phyloP scores from a whole-genome alignment of 2,888 invertebrate genomes.

The Diloba caeruleocephala region DNA sequence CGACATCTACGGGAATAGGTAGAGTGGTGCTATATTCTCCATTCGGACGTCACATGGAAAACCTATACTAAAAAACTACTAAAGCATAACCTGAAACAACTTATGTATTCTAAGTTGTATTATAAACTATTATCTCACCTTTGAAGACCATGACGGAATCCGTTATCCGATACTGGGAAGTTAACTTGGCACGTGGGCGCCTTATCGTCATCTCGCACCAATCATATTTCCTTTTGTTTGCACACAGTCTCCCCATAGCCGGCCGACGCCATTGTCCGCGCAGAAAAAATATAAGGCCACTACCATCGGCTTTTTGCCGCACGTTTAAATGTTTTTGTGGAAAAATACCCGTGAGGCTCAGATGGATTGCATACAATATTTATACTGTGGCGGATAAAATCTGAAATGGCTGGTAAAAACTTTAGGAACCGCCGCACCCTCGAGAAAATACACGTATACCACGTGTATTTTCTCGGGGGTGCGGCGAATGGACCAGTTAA shows the following conservation, averaged over 20 bases:
- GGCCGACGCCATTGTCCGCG: conserved; percentile 66
- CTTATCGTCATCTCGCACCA: conserved; percentile 67
- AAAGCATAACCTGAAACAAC: conserved; percentile 12
- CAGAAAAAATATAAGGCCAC: conserved; percentile 49
- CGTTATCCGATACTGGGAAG: conserved; percentile 35
- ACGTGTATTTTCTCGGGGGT: no score
- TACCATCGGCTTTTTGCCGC: conserved; percentile 20
- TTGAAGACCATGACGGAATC: conserved; percentile 14
- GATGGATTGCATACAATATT: background rate
- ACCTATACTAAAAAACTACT: background rate
- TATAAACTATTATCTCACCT: conserved; percentile 28
- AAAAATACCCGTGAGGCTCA: background rate
- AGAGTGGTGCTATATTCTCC: no score
- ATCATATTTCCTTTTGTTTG: conserved; percentile 84
- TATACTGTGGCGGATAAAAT: background rate
- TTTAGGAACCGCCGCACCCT: no score
- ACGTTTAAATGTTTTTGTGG: conserved; percentile 1
- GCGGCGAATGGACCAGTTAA: no score
- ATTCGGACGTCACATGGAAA: no score
- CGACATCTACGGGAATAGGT: no score
- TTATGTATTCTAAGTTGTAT: conserved; percentile 14
- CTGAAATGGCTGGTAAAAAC: background rate
- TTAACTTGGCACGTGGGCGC: conserved; percentile 63
- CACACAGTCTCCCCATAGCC: conserved; percentile 70
- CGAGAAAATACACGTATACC: no score